Base-by-base conservation (phyloP, 1,140 invertebrate genomes). In the Tetragnatha versicolor region DNA sequence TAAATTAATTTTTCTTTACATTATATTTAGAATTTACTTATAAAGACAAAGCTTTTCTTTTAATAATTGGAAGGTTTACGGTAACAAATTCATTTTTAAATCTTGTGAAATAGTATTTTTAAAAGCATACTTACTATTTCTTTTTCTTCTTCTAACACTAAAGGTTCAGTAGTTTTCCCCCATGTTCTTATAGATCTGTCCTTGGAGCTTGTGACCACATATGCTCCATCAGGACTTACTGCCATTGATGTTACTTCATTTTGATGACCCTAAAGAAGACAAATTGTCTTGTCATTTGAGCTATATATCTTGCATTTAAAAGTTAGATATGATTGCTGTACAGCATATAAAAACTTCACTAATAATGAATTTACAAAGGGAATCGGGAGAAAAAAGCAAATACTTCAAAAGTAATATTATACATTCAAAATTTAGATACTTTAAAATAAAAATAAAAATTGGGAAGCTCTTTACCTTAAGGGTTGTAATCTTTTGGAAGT, bases 91-190 rank as follows among this genome's bases (percentile, higher is more conserved):
- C n/a, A n/a, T n/a, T n/a, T n/a, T n/a, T n/a, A n/a, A n/a, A n/a
- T n/a, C n/a, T n/a, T n/a, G n/a, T n/a, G n/a, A n/a, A n/a, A n/a
- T n/a, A n/a, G n/a, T n/a, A n/a, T n/a, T n/a, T n/a, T n/a, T 29
- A 3, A 60, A 60, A 35, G 5, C 6, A 22, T 29, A 65, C 22
- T 65, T 42, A 65, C 61, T 39, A 42, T 85, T 87, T 99, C 97
- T 82, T 92, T 90, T 81, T 96, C 90, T 85, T 99, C 98, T 84
- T 96, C 92, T 7, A 99, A 86, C 39, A 99, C 93, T 37, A 99
- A 88, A 1, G 93, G 91, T 86, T 99, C 96, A 55, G 93, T 89
- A 1, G 94, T 94, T 83, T 92, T 92, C 84, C 95, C 90, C 89
- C 91, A 98, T 31, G 99, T 84, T 31, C 98, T 88, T 51, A 99